Base-by-base conservation (phyloP, 2,113 vertebrate genomes). In the Smithornis capensis region DNA sequence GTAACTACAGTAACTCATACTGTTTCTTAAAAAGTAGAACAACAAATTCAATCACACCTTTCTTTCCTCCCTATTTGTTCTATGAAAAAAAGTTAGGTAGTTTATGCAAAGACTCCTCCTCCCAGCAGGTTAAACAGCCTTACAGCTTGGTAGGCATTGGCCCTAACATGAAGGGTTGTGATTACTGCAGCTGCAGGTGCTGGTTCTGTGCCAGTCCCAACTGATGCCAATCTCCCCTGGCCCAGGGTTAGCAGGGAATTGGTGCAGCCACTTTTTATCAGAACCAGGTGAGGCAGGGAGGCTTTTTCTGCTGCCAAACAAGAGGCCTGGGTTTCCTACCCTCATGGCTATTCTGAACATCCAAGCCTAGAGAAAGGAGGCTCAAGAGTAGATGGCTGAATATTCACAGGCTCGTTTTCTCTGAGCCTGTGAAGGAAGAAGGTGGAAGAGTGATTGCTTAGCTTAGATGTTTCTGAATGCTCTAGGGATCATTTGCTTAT, bases 291-390 rank as follows among this genome's bases (percentile, higher is more conserved):
- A 23, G 18, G 6, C 0, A 8, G 25, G 14, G 14, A 12, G 35
- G 11, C 1, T 77, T 74, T 42, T 55, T 7, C 11, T 82, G 5
- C 16, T 15, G 22, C 38, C 22, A 14, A 5, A 0, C 0, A 1
- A 0, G 0, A 1, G 2, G 0, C 0, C 0, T 10, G 1, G 0
- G 0, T 0, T 73, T 28, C 0, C 0, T 6, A 0, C 2, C 0
- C 1, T 3, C 0, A 1, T 9, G 21, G 22, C 4, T 76, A 11
- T 12, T 64, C 3, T 3, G 16, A 8, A 3, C 4, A 1, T 60
- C 7, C 3, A 19, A 44, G 4, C 2, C 4, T 1, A 1, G 19
- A 25, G 29, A 19, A 29, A 45, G 3, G 4, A 75, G 10, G 3
- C 14, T 38, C 0, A 4, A 6, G 7, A 53, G 23, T 0, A 0